Conservation (phyloP, 2,797 vertebrate species). For the Xenentodon cancila region DNA sequence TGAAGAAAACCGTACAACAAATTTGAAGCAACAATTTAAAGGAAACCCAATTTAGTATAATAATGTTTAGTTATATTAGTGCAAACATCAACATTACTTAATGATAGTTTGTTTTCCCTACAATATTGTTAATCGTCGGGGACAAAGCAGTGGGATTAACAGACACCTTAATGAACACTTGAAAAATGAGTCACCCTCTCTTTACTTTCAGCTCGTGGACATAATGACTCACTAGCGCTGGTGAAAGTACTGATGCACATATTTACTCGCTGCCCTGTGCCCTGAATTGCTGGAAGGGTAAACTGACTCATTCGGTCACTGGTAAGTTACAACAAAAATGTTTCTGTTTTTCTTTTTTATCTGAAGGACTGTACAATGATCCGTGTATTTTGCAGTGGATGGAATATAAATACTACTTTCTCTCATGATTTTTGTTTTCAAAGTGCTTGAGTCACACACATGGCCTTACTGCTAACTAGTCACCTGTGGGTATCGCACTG, state of each 20-base stretch:
- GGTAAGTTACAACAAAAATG: not conserved
- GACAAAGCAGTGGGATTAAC: conserved; percentile 23
- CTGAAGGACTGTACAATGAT: conserved; percentile 6
- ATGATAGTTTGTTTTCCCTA: conserved; percentile 7
- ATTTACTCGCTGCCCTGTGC: conserved; percentile 10
- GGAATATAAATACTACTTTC: conserved; percentile 2
- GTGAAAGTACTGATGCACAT: conserved; percentile 12
- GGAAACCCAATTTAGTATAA: not conserved
- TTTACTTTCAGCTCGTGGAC: conserved; percentile 22
- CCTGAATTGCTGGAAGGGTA: not conserved
- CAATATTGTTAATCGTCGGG: not conserved
- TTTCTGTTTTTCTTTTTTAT: conserved; percentile 5
- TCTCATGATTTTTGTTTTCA: not conserved
- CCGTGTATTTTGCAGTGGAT: conserved; percentile 8
- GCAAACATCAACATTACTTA: not conserved
- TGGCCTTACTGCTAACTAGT: not conserved
- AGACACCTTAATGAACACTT: conserved; percentile 26
- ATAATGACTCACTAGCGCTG: conserved; percentile 36
- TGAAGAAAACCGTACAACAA: not conserved
- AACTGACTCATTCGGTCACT: not conserved
- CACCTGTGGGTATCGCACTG: no score
- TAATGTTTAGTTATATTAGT: not conserved
- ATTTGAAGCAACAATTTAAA: conserved; percentile 6
- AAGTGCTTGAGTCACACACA: conserved; percentile 2
- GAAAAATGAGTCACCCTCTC: conserved; percentile 36